These are phyloP conservation scores for Scaptodrosophila lebanonensis DNA, from an alignment of 1,140 invertebrate species.

Conservation along the genomic window DNA sequence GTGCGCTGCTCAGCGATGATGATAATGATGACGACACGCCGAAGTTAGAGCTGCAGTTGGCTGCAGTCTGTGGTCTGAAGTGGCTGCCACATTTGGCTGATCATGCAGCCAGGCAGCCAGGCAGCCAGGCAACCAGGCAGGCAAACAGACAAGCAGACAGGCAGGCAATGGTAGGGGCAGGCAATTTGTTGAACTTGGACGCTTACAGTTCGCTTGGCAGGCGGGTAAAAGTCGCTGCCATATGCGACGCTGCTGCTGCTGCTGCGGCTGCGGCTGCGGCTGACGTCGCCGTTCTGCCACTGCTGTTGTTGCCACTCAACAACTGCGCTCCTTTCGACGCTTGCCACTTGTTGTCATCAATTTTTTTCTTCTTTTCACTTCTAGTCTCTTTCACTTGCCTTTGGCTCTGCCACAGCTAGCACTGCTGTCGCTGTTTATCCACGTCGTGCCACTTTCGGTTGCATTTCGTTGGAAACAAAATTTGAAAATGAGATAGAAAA, in stretches of 20 bases:
- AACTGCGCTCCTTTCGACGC: constrained; percentile 57
- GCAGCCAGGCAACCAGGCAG: no score
- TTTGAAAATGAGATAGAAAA: constrained; percentile 30
- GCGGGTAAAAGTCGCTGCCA: constrained; percentile 34
- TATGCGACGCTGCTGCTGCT: no score
- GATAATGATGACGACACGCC: constrained; percentile 33
- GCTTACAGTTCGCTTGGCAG: no score
- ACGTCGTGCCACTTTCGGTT: constrained; percentile 57
- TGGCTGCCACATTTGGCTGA: constrained; percentile 61
- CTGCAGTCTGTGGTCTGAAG: constrained; percentile 44
- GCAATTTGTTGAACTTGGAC: no score
- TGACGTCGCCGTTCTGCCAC: no score
- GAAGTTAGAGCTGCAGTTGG: constrained; percentile 28
- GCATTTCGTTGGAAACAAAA: constrained; percentile 52
- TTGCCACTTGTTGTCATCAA: constrained; percentile 74
- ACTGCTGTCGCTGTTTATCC: constrained; percentile 22
- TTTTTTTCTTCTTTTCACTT: no score
- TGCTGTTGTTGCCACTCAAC: no score
- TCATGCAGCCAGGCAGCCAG: constrained; percentile 46
- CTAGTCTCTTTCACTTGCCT: constrained; percentile 26
- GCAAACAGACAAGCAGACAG: no score
- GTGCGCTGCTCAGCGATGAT: constrained; percentile 2
- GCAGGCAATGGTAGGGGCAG: constrained; percentile 14
- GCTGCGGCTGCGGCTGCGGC: no score
- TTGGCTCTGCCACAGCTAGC: background rate